Evolutionary conservation across 2,113 vertebrate species (phyloP).

Genomic region (Semicossyphus pulcher): DNA sequence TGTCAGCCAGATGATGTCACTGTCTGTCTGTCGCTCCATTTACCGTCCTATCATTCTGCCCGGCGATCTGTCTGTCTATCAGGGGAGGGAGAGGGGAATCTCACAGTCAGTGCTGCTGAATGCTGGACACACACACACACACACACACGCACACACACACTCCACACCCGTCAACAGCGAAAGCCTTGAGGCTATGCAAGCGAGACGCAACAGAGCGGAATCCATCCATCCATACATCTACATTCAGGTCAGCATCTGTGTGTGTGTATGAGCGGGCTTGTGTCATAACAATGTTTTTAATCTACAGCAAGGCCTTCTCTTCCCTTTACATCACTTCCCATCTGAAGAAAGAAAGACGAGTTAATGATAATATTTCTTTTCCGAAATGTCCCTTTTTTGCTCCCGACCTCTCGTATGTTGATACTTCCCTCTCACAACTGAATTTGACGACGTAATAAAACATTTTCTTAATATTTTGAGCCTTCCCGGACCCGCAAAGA

Average conservation of each 20-base stretch:
- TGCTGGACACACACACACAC: neutral
- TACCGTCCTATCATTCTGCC: conserved; percentile 36
- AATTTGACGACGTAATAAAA: neutral
- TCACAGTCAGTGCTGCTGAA: conserved; percentile 10
- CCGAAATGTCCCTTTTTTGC: neutral
- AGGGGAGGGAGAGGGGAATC: conserved; percentile 4
- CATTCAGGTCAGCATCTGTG: conserved; percentile 69
- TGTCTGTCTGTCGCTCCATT: conserved; percentile 43
- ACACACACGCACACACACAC: conserved; percentile 8
- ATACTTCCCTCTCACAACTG: neutral
- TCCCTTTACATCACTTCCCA: neutral
- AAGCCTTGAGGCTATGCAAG: conserved; percentile 57
- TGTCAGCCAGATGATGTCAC: conserved; percentile 68
- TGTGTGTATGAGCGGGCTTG: conserved; percentile 2
- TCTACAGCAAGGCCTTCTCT: conserved; percentile 5
- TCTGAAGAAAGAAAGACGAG: conserved; percentile 23
- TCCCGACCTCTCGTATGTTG: neutral
- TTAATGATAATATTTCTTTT: neutral
- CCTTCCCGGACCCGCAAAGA: neutral
- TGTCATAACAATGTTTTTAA: conserved; percentile 30
- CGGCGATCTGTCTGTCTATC: conserved; percentile 17
- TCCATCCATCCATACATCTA: conserved; percentile 52
- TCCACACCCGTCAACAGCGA: conserved; percentile 28
- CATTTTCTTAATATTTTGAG: neutral
- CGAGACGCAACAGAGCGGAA: conserved; percentile 57